A percentile compares a stretch with the other conserved stretches of the same genome.
These are phyloP conservation scores for Mystacornis crossleyi DNA, from an alignment of 2,113 vertebrate species.

Conservation along the genomic window DNA sequence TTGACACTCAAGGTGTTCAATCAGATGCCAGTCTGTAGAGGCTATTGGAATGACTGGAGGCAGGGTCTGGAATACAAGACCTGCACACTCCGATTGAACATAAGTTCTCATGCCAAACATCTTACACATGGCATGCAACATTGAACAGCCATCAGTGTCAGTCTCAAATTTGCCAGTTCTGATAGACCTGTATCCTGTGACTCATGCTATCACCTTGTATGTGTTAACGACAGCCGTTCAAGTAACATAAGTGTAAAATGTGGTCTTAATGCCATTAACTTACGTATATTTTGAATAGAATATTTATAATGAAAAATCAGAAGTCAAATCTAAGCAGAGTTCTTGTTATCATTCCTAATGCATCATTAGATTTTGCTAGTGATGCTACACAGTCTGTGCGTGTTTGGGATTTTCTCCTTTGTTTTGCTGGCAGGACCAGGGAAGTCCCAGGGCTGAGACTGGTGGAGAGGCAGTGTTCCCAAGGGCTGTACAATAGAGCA, in stretches of 20 bases:
- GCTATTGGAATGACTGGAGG: neutral
- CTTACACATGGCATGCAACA: neutral
- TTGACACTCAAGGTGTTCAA: neutral
- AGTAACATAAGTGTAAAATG: neutral
- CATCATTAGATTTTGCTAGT: neutral
- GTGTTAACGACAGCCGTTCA: neutral
- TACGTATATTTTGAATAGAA: neutral
- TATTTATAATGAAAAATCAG: neutral
- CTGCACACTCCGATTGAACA: neutral
- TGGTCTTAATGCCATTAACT: neutral
- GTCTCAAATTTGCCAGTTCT: neutral
- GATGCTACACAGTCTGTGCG: neutral
- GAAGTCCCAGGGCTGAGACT: slow-evolving; percentile 13
- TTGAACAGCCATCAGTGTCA: neutral
- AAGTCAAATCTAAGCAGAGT: neutral
- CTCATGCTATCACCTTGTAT: neutral
- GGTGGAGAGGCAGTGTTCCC: neutral
- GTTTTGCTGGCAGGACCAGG: neutral
- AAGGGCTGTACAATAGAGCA: slow-evolving; percentile 40
- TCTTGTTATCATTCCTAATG: neutral
- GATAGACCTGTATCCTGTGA: neutral
- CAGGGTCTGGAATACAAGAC: neutral
- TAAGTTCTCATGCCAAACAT: neutral
- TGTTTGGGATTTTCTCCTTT: slow-evolving; percentile 6
- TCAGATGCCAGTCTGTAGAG: neutral